phyloP scores from a whole-genome alignment of 2,113 vertebrate species.

The Baryphthengus martii region DNA sequence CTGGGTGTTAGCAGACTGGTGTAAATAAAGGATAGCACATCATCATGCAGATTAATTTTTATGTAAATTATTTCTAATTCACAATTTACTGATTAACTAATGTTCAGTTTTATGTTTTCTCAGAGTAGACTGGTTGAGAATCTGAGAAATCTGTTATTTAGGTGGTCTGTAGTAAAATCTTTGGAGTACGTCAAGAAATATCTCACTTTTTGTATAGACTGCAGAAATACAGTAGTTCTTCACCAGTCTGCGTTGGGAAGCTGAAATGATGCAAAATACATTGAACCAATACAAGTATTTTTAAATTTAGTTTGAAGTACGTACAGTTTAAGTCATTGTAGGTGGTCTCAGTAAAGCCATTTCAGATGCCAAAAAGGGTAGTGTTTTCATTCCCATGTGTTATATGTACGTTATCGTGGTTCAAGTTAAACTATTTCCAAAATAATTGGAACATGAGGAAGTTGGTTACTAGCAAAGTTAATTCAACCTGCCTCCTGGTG shows the following conservation, averaged over 20 bases:
- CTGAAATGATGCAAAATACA: neutral
- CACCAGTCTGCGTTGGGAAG: neutral
- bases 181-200: neutral
- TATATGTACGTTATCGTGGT: conserved; percentile 58
- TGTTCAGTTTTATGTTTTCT: neutral
- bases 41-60: neutral
- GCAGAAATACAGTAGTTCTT: neutral
- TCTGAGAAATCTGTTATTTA: neutral
- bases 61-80: neutral
- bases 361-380: conserved; percentile 47
- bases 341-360: conserved; percentile 70
- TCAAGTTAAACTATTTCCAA: conserved; percentile 62
- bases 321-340: conserved; percentile 45
- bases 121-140: neutral
- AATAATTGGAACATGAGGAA: conserved; percentile 67
- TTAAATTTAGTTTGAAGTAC: conserved; percentile 23
- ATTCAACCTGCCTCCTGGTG: conserved; percentile 32
- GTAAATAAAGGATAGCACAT: neutral
- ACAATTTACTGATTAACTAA: neutral
- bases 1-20: neutral
- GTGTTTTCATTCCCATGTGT: conserved; percentile 60
- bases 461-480: conserved; percentile 60
- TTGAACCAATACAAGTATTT: neutral
- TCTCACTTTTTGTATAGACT: neutral
- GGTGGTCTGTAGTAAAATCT: neutral